Base-by-base conservation (phyloP, 2,888 invertebrate species). In the Lampropteryx suffumata region DNA sequence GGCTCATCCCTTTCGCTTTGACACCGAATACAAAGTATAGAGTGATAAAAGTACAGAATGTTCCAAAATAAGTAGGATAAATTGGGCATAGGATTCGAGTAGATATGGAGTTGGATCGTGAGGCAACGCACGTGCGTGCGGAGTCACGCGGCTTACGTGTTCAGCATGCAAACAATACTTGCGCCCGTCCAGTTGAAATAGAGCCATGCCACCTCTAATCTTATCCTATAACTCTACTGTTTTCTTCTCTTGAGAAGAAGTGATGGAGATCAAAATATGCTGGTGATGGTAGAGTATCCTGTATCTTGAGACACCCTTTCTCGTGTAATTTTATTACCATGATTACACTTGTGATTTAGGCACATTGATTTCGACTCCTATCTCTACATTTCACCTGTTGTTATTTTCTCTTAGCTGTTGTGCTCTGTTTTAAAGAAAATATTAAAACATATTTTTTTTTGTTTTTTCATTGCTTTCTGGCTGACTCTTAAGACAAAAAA, bases 71-170 rank as follows among this genome's bases (percentile, higher is more conserved):
- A 79, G 73, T 71, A 73, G 71, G 71, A 78, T 80, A 79, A 77
- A 81, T 82, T 79, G 76, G 70, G 70, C 69, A 73, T 71, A 71
- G 72, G 67, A 75, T 76, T 73, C 71, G 68, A 73, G 73, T 69
- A 71, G 73, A 75, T 76, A 71, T 69, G 62, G 66, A 66, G 60
- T 62, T 57, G 53, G 62, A 75, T 79, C 70, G 65, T 55, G 70
- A 82, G 61, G 67, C 81, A 36, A 71, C 69, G 67, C 82, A 82
- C 82, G 80, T 76, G 76, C 73, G 76, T 70, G 70, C 58, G 74
- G 73, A 79, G 82, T 79, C 83, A 83, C 81, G 81, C 73, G 61
- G 62, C 53, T 29, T 64, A 72, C 82, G 81, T 80, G 83, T 52
- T 59, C 62, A 54, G 76, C 69, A 68, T 82, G 61, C 61, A 62